Evolutionary conservation across 2,797 vertebrate species (phyloP).

Genomic region (Typhlichthys subterraneus): DNA sequence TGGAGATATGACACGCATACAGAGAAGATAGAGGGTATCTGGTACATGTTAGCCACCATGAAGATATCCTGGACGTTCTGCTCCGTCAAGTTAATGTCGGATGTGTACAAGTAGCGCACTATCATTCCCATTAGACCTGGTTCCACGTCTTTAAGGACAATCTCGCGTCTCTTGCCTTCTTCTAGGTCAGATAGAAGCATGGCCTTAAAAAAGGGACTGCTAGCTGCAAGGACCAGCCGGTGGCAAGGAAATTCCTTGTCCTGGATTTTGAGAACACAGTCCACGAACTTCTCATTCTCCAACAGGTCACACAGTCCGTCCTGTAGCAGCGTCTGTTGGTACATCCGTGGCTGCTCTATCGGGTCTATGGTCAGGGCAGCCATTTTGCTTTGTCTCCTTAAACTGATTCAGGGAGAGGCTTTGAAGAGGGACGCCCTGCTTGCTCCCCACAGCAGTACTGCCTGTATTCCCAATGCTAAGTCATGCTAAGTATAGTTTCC

Average conservation of each 20-base stretch:
- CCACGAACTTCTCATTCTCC: constrained; percentile 93
- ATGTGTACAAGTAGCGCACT: constrained; percentile 94
- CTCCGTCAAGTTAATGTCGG: constrained; percentile 91
- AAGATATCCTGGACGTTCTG: constrained; percentile 96
- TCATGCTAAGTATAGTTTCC: constrained; percentile 28
- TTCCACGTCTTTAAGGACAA: constrained; percentile 90
- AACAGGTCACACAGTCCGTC: constrained; percentile 94
- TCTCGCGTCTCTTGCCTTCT: constrained; percentile 86
- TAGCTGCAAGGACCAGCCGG: constrained; percentile 92
- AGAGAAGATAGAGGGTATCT: constrained; percentile 97
- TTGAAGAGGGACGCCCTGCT: constrained; percentile 43
- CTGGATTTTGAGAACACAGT: constrained; percentile 90
- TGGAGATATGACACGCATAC: constrained; percentile 94
- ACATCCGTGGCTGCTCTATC: constrained; percentile 88
- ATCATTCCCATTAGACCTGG: constrained; percentile 89
- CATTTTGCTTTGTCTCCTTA: constrained; percentile 76
- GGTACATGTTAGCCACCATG: constrained; percentile 94
- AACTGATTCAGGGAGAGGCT: constrained; percentile 34
- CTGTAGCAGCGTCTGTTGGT: constrained; percentile 96
- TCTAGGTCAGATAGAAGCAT: constrained; percentile 91
- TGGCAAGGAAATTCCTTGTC: constrained; percentile 94
- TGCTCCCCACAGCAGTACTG: constrained; percentile 47
- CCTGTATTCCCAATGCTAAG: constrained; percentile 45
- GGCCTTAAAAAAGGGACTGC: constrained; percentile 93
- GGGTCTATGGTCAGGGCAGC: constrained; percentile 86